These are phyloP conservation scores for Pseudois nayaur DNA, from an alignment of 2,113 vertebrate genomes.

Conservation along the genomic window DNA sequence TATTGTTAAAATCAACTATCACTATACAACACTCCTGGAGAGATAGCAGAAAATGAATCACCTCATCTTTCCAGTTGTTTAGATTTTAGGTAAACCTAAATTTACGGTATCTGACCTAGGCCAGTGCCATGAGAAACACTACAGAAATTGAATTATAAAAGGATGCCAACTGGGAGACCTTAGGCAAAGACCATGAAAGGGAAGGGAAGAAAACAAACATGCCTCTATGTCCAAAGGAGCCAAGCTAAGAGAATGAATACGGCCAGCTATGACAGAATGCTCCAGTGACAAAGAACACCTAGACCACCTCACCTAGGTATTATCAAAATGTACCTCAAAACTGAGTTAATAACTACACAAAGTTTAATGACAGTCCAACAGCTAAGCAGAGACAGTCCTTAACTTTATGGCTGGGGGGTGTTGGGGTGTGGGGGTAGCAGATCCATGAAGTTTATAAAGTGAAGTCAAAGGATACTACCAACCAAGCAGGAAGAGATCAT, in stretches of 20 bases:
- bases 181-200: not conserved
- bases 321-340: conserved; percentile 23
- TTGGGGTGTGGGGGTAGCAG: too few relatives aligned
- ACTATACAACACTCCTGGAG: not conserved
- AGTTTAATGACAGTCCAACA: not conserved
- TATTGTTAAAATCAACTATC: not conserved
- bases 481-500: not conserved
- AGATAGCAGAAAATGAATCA: not conserved
- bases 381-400: not conserved
- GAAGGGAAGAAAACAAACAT: not conserved
- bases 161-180: not conserved
- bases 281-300: not conserved
- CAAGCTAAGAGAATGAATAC: not conserved
- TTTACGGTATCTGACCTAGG: not conserved
- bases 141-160: not conserved
- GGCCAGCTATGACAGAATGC: not conserved
- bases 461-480: not conserved
- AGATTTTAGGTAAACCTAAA: not conserved
- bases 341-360: not conserved
- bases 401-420: not conserved
- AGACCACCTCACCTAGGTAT: not conserved
- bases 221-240: not conserved
- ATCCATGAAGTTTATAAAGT: not conserved
- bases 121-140: not conserved
- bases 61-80: not conserved